Evolutionary conservation across 2,797 vertebrate species (phyloP), one percentile per base, ranked within the genome.

Genomic region (Myoxocephalus aenaeus): DNA sequence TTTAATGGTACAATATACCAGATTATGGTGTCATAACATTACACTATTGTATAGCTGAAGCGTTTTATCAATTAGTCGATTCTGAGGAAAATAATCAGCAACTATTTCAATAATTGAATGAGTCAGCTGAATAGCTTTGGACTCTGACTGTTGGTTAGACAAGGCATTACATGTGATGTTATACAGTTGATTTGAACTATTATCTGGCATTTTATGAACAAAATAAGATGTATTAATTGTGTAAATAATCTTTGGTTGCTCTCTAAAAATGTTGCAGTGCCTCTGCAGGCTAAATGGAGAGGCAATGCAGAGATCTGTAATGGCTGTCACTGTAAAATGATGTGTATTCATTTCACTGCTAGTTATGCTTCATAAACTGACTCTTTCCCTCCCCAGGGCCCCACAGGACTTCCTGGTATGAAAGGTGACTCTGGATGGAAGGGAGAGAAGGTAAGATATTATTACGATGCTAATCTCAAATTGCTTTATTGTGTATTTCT

Each of bases 371-470:
- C 46, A 86, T 75, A 74, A 68, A 80, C 20, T 68, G 64, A 83
- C 86, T 93, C 65, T 85, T 53, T 72, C 32, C 67, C 85, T 86
- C 56, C 87, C 61, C 85, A 99, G 98, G 98, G 98, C 61, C 98
- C 99, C 79, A 96, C 97, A 87, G 98, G 98, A 91, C 96, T 99
- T 87, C 97, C 96, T 77, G 98, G 98, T 74, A 92, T 99, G 90
- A 99, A 99, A 91, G 98, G 98, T 81, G 97, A 97, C 89, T 97
- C 97, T 51, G 98, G 98, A 87, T 93, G 67, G 70, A 98, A 99
- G 92, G 98, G 98, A 89, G 98, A 99, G 92, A 99, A 99, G 95
- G 96, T 93, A 92, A 92, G 89, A 73, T 59, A 68, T 82, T 88
- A 86, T 89, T 88, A 75, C 12, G 75, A 91, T 90, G 85, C 82